Evolutionary conservation across 2,888 invertebrate species (phyloP).

Genomic region (Drosophila kambysellisi): DNA sequence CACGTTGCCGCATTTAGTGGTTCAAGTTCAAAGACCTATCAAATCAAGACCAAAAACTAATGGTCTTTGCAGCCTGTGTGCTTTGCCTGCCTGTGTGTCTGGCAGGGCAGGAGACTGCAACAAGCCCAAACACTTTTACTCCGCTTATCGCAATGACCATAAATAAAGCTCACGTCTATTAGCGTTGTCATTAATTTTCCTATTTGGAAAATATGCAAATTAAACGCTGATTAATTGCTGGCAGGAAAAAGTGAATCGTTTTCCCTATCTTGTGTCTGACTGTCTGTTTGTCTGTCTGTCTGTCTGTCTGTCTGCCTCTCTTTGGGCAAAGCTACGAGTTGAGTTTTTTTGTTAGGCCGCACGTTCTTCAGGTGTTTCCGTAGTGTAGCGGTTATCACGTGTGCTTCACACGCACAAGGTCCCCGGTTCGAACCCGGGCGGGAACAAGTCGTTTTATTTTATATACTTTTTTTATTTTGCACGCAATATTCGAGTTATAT

Average conservation of each 20-base stretch:
- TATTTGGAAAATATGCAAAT: constrained; percentile 71
- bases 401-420: constrained; percentile 85
- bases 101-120: neutral
- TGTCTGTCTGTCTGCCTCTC: neutral
- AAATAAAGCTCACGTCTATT: constrained; percentile 67
- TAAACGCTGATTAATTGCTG: constrained; percentile 62
- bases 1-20: constrained; percentile 9
- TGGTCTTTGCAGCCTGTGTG: neutral
- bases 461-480: constrained; percentile 26
- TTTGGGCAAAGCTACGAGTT: constrained; percentile 17
- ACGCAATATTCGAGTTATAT: constrained; percentile 20
- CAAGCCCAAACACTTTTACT: constrained; percentile 68
- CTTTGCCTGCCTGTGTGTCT: constrained; percentile 7
- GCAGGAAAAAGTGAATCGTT: constrained; percentile 59
- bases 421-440: constrained; percentile 85
- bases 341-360: constrained; percentile 18
- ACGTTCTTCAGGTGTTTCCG: constrained; percentile 74
- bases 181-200: constrained; percentile 59
- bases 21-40: constrained; percentile 54
- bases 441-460: constrained; percentile 66
- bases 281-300: neutral
- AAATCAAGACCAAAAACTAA: constrained; percentile 30
- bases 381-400: constrained; percentile 85
- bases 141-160: constrained; percentile 68
- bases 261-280: constrained; percentile 39